Base-by-base conservation (phyloP, 2,113 vertebrate genomes). In the Aramus guarauna region DNA sequence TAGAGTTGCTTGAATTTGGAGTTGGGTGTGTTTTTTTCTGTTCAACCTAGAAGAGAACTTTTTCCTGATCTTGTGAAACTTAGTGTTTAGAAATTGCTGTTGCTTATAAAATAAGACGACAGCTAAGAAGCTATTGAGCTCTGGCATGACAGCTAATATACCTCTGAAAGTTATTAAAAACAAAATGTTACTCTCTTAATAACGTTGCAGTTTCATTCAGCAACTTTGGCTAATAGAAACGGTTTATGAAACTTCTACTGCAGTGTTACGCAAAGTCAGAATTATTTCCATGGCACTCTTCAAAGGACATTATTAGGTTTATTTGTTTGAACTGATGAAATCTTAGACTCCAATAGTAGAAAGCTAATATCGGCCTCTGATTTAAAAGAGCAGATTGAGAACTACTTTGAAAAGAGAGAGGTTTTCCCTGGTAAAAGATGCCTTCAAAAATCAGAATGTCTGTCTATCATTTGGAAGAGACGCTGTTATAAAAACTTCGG, bases 321-420 rank as follows among this genome's bases (percentile, higher is more conserved):
- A 75, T 91, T 92, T 93, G 43, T 91, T 78, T 62, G 80, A 94
- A 76, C 48, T 91, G 53, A 89, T 94, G 68, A 95, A 97, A 89
- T 91, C 72, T 86, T 82, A 78, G 80, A 68, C 76, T 94, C 24
- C 60, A 62, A 22, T 72, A 87, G 53, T 37, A 58, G 82, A 71
- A 92, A 87, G 52, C n/a, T 82, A 60, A 75, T 95, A 85, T 20
- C 53, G 27, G 43, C 48, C 30, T 94, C 72, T 81, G 34, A 87
- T 93, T 96, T 91, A 79, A 74, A 76, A 87, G 62, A 22, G n/a
- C 74, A 47, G 39, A 60, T 56, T 91, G 85, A 78, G 58, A 96
- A 78, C 64, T 91, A 48, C 72, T 92, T 92, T 86, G 68, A 67
- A 92, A 88, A 76, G 17, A 19, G 18, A 53, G 62, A 52, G 5